Evolutionary conservation across 2,797 vertebrate species (phyloP), one percentile per base, ranked within the genome.

Genomic region (Acrossocheilus fasciatus): DNA sequence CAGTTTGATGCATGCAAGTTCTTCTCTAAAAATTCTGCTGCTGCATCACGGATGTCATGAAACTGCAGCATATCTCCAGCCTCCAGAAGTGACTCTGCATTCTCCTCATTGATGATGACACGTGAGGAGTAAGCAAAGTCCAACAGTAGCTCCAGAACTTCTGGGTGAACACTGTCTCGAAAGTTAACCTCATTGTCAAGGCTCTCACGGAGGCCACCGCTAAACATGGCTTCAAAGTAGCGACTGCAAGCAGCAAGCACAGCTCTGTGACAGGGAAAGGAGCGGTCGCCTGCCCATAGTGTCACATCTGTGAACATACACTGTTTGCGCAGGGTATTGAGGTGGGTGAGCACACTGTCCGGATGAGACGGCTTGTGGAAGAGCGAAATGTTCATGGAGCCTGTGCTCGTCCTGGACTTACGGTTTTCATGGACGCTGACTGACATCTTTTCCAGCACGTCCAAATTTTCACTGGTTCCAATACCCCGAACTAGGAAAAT

Each of bases 181-280:
- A 99, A 99, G 91, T 98, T 97, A 70, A 99, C 98, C 1, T 96
- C 95, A 0, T 95, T 95, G 30, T 97, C 97, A 86, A 96, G 90
- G 92, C 97, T 99, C 90, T 99, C 98, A 18, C 97, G 95, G 41
- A 99, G 95, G 1, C 98, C 98, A 0, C 97, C 97, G 82, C 97
- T 98, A 88, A 99, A 99, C 98, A 99, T 99, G 86, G 98, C 98
- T 93, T 98, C 98, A 0, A 99, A 99, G 89, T 99, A 99, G 64
- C 96, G 95, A 91, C 98, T 99, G 91, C 97, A 98, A 6, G 98
- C 98, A 0, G 98, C 98, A 87, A 99, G 91, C 83, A 99, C 98
- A 0, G 96, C 98, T 90, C 98, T 96, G 88, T 99, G 98, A 90
- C 98, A 99, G 0, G 96, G 96, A 90, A 99, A 99, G 0, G 97